These are phyloP conservation scores for Tipula confusa DNA, from an alignment of 2,888 invertebrate species.

Conservation along the genomic window DNA sequence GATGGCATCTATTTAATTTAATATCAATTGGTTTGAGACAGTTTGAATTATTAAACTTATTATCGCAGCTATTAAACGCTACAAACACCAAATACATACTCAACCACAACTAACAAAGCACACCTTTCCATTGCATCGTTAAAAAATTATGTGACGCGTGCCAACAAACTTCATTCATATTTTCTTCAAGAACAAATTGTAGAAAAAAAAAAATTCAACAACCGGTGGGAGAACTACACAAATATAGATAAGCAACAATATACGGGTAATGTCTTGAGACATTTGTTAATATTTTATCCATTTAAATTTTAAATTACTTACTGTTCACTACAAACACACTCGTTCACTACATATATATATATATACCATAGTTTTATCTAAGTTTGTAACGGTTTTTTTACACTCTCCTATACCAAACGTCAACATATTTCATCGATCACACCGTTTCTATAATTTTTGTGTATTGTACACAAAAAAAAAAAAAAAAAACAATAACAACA, in stretches of 20 bases:
- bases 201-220: not conserved
- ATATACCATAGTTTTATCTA: not conserved
- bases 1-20: no score
- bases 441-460: not conserved
- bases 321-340: not conserved
- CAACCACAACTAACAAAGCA: not conserved
- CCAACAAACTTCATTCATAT: conserved; percentile 12
- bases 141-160: not conserved
- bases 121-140: not conserved
- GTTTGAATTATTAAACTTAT: no score
- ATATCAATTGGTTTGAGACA: no score
- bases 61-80: no score
- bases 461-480: not conserved
- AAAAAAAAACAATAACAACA: not conserved
- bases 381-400: conserved; percentile 7
- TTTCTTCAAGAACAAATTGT: not conserved
- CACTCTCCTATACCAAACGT: not conserved
- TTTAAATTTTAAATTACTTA: not conserved
- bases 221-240: not conserved
- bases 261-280: not conserved
- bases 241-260: not conserved
- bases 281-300: not conserved
- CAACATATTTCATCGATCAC: not conserved
- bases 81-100: no score
- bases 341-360: not conserved